Evolutionary conservation across 2,888 invertebrate genomes (phyloP).

Genomic region (Morpho helenor): DNA sequence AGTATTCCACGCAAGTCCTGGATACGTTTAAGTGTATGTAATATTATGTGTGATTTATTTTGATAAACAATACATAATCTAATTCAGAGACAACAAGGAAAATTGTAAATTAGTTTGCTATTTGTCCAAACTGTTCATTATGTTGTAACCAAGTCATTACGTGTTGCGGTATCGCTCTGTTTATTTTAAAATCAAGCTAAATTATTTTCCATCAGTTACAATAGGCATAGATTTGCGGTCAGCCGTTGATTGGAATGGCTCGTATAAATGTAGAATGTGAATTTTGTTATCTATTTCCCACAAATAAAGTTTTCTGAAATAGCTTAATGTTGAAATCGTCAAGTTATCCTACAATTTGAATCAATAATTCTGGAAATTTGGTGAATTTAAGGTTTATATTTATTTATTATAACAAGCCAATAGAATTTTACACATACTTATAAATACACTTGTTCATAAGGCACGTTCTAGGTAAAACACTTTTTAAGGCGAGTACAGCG

Average conservation of each 20-base stretch:
- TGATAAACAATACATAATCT: background rate
- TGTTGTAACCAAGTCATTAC: constrained; percentile 14
- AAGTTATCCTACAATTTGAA: no score
- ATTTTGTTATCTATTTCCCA: constrained; percentile 16
- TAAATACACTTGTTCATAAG: no score
- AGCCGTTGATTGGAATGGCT: constrained; percentile 16
- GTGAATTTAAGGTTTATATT: no score
- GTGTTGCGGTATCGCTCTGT: constrained; percentile 17
- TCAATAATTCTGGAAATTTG: no score
- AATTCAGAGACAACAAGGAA: background rate
- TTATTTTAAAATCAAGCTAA: constrained; percentile 22
- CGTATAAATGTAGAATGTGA: constrained; percentile 16
- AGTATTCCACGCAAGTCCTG: no score
- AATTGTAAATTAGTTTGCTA: background rate
- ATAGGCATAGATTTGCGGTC: constrained; percentile 27
- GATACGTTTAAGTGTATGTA: no score
- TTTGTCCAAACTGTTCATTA: constrained; percentile 4
- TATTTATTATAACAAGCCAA: no score
- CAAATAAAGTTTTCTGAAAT: constrained; percentile 3
- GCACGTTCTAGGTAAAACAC: no score
- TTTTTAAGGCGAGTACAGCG: no score
- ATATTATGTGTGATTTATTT: no score
- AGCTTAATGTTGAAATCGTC: background rate
- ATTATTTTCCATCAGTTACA: constrained; percentile 24
- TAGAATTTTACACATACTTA: no score